A percentile compares a stretch with the other conserved stretches of the same genome.
These are phyloP conservation scores for Odontocolon sp. DNA, from an alignment of 2,888 invertebrate species.

Conservation along the genomic window DNA sequence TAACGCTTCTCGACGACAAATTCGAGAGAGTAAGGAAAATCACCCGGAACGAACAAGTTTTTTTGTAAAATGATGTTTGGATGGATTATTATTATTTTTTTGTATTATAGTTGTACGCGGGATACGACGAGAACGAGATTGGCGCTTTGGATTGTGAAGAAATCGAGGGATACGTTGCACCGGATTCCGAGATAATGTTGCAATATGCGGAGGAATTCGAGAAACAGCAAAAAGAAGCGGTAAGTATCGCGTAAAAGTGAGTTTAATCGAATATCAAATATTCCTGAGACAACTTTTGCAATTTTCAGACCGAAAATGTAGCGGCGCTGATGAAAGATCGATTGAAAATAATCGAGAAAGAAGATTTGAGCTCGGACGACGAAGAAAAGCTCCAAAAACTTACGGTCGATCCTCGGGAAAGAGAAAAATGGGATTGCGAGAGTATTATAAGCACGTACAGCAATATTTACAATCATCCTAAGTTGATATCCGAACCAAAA, in stretches of 20 bases:
- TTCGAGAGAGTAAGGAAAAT: constrained; percentile 89
- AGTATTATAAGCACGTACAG: constrained; percentile 95
- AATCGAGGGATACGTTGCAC: constrained; percentile 90
- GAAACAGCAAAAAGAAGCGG: constrained; percentile 81
- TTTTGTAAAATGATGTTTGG: constrained; percentile 1
- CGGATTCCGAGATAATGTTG: constrained; percentile 87
- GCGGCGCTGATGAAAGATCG: constrained; percentile 74
- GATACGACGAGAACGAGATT: constrained; percentile 94
- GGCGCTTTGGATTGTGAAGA: constrained; percentile 95
- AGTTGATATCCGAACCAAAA: constrained; percentile 89
- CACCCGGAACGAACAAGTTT: neutral
- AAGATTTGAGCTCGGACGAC: constrained; percentile 74
- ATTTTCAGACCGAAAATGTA: constrained; percentile 72
- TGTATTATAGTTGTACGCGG: constrained; percentile 85
- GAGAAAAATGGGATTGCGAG: constrained; percentile 94
- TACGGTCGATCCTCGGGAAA: constrained; percentile 84
- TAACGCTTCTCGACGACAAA: constrained; percentile 90
- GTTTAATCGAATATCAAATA: neutral
- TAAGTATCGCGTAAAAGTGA: constrained; percentile 56
- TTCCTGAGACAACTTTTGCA: constrained; percentile 3
- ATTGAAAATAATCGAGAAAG: constrained; percentile 69
- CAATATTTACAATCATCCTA: constrained; percentile 95
- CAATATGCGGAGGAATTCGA: constrained; percentile 90
- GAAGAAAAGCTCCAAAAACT: constrained; percentile 84
- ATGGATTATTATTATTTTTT: constrained; percentile 30